phyloP scores from a whole-genome alignment of 2,888 invertebrate genomes.

The Punctoribates punctum region DNA sequence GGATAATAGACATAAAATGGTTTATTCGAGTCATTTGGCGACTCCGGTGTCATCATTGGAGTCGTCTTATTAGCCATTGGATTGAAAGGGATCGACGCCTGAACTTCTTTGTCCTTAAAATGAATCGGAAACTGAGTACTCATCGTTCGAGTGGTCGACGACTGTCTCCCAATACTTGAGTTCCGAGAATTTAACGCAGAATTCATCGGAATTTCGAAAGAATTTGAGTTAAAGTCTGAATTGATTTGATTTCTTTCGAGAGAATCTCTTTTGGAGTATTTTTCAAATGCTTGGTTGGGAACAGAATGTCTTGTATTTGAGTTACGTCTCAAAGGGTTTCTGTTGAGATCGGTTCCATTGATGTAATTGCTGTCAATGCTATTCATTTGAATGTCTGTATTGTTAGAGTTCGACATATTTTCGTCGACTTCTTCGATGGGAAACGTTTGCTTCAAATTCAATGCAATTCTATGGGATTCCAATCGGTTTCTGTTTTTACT shows the following conservation, averaged over 20 bases:
- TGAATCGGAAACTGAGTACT: slow-evolving; percentile 50
- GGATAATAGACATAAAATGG: slow-evolving; percentile 87
- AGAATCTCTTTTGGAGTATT: neutral
- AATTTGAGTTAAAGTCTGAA: neutral
- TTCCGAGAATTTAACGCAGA: neutral
- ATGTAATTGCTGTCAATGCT: slow-evolving; percentile 5
- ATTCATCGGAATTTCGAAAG: neutral
- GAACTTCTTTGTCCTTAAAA: slow-evolving; percentile 48
- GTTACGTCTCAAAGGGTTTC: neutral
- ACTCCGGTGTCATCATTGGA: slow-evolving; percentile 5
- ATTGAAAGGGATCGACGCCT: slow-evolving; percentile 47
- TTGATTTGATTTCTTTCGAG: neutral
- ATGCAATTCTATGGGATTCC: neutral
- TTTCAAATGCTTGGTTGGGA: neutral
- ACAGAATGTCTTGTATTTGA: neutral
- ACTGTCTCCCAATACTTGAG: neutral
- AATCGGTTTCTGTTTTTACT: neutral
- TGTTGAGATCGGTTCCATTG: slow-evolving; percentile 7
- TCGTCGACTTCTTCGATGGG: slow-evolving; percentile 48
- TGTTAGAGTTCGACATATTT: slow-evolving; percentile 45
- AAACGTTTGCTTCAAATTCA: slow-evolving; percentile 44
- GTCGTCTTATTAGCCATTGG: no score
- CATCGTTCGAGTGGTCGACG: slow-evolving; percentile 42
- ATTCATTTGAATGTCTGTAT: slow-evolving; percentile 47
- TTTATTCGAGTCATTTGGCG: slow-evolving; percentile 37